Evolutionary conservation across 2,888 invertebrate genomes (phyloP), one percentile per base, ranked within the genome.

Genomic region (Andrena fulva): DNA sequence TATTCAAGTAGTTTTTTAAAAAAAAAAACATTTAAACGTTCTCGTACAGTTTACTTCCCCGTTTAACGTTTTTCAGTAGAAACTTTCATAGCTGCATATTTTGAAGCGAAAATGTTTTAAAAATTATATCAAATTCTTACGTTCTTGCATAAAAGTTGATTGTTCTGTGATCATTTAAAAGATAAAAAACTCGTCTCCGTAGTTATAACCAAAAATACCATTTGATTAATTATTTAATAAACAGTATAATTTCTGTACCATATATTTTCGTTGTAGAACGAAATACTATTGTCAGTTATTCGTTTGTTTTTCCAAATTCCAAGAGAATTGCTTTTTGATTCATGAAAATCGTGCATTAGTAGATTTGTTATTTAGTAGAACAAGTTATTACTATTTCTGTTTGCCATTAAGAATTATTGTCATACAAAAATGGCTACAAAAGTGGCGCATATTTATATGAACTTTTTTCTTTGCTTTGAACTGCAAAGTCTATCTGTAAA

Each of bases 301-400:
- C 20, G 68, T 67, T 29, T 29, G 2, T 33, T 48, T 27, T 16
- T 4, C 10, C 59, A 33, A 71, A 71, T 71, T 70, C 42, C 42
- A 24, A 35, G 31, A 6, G 62, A 76, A 75, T 69, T 75, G 62
- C 33, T 52, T 27, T 50, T 33, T 10, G 48, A 31, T 48, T 6
- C 60, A 62, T 59, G 59, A 73, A 73, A 73, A 68, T 60, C 27
- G 50, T 50, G 48, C 20, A 20, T 20, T 20, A 20, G 20, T 20
- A 20, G 20, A 20, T 20, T 20, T 0, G 20, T 20, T 20, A 20
- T 33, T 2, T 33, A 33, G 33, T 7, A 7, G 33, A 33, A 33
- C 2, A 0, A 33, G 33, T 33, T 33, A 33, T 33, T 33, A 33
- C 33, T 33, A 33, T 33, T 33, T 33, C 33, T 7, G 7, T 33